Conservation (phyloP, 1,140 invertebrate species). For the Trichonephila clavipes region DNA sequence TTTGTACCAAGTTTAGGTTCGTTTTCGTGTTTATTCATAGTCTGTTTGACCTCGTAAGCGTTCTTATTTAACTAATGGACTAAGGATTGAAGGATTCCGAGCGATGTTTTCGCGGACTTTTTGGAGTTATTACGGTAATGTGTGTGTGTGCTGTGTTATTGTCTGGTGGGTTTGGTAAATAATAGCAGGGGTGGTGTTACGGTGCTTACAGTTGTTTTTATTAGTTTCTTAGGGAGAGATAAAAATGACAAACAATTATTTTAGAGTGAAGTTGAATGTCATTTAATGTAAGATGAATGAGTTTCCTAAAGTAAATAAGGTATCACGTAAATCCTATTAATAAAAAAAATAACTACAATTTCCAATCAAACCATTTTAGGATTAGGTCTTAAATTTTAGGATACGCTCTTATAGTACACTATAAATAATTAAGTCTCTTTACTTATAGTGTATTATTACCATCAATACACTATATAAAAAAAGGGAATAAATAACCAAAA, state of each 20-base stretch:
- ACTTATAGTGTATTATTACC: no score
- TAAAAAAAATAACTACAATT: no score
- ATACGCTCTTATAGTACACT: no score
- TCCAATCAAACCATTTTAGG: not conserved
- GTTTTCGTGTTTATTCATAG: conserved; percentile 7
- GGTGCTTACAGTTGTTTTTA: not conserved
- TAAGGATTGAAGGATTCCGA: not conserved
- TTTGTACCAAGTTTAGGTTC: not conserved
- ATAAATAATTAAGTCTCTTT: no score
- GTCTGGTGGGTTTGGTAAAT: not conserved
- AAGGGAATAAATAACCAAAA: no score
- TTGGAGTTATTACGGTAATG: conserved; percentile 14
- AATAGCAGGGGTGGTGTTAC: not conserved
- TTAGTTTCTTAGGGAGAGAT: not conserved
- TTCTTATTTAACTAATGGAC: conserved; percentile 58
- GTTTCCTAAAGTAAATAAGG: not conserved
- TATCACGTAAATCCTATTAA: not conserved
- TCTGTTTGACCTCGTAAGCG: not conserved
- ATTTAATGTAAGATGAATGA: not conserved
- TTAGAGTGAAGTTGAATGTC: not conserved
- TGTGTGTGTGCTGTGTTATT: not conserved
- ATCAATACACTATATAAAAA: no score
- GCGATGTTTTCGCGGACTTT: not conserved
- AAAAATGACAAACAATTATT: not conserved
- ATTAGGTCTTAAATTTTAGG: not conserved